These are phyloP conservation scores for Apotomis betuletana DNA, from an alignment of 2,888 invertebrate genomes.

Conservation along the genomic window DNA sequence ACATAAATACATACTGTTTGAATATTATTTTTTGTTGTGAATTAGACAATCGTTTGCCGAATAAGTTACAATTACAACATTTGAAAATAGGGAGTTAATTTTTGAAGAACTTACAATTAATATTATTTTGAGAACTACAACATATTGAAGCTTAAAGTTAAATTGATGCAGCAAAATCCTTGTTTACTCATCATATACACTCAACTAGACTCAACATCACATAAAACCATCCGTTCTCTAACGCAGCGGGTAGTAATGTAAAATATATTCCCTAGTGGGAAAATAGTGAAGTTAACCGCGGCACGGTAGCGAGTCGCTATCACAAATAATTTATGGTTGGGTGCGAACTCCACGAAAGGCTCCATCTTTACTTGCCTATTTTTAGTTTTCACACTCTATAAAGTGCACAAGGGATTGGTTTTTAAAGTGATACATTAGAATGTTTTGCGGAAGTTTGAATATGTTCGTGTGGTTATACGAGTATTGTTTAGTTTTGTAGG, in stretches of 20 bases:
- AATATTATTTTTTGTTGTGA: too few species aligned
- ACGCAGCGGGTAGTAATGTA: constrained; percentile 34
- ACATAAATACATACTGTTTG: too few species aligned
- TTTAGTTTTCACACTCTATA: constrained; percentile 38
- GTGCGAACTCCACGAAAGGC: constrained; percentile 27
- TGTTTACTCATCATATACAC: constrained; percentile 14
- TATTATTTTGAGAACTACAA: background rate
- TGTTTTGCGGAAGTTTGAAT: background rate
- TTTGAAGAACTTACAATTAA: background rate
- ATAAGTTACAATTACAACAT: too few species aligned
- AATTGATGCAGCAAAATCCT: background rate
- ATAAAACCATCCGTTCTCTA: constrained; percentile 26
- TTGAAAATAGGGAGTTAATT: too few species aligned
- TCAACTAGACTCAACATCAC: constrained; percentile 12
- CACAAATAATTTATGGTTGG: constrained; percentile 42
- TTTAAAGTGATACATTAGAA: constrained; percentile 1
- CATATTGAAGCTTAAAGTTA: too few species aligned
- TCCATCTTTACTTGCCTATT: constrained; percentile 23
- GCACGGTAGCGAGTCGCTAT: constrained; percentile 33
- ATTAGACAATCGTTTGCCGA: too few species aligned
- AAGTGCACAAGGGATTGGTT: constrained; percentile 9
- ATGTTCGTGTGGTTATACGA: too few species aligned
- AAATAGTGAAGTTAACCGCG: constrained; percentile 41
- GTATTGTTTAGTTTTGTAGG: too few species aligned
- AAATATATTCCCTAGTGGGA: constrained; percentile 40